These are phyloP conservation scores for Catharus bicknelli DNA, from an alignment of 2,113 vertebrate species.

Conservation along the genomic window DNA sequence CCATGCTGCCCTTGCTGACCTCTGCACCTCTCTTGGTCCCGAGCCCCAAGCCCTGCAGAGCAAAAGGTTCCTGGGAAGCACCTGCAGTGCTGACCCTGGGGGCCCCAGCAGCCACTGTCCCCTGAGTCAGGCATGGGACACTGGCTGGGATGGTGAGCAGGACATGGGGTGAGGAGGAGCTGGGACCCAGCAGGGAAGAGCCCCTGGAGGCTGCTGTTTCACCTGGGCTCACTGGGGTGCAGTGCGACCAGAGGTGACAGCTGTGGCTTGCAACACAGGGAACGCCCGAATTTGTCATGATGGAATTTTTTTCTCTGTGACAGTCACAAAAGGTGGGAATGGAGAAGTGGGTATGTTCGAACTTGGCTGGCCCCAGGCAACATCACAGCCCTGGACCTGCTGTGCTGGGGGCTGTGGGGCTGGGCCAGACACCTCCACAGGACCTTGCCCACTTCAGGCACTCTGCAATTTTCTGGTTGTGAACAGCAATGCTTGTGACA, in stretches of 20 bases:
- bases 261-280: fast-evolving
- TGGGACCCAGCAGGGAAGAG: neutral
- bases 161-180: neutral
- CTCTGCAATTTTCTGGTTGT: neutral
- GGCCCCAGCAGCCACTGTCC: fast-evolving
- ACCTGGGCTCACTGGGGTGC: fast-evolving
- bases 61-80: neutral
- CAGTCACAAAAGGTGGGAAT: fast-evolving
- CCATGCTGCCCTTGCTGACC: fast-evolving
- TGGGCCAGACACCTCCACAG: neutral
- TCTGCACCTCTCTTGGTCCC: fast-evolving
- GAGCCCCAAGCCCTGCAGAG: neutral
- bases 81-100: neutral
- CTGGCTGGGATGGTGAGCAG: fast-evolving
- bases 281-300: neutral
- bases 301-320: fast-evolving
- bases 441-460: neutral
- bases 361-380: neutral
- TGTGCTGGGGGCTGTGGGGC: neutral
- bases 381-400: fast-evolving
- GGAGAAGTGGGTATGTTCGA: neutral
- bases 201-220: fast-evolving
- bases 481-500: neutral
- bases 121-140: neutral
- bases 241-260: neutral